Evolutionary conservation across 2,797 vertebrate genomes (phyloP).

Genomic region (Mycteria americana): DNA sequence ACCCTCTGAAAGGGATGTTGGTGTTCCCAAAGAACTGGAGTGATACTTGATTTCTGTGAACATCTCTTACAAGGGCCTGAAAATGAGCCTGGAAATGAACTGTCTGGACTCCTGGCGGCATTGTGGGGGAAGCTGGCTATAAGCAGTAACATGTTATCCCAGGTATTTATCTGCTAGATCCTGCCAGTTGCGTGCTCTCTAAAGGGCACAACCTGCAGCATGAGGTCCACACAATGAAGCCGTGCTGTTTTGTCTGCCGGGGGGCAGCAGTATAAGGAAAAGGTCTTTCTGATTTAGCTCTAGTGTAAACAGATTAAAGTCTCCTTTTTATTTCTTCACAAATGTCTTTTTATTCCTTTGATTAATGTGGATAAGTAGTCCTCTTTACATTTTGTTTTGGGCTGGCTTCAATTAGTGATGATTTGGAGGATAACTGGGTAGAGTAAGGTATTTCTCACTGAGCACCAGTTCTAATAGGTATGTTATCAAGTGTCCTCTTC

Average conservation of each 20-base stretch:
- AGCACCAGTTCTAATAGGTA: not conserved
- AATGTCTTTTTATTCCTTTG: not conserved
- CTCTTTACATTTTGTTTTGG: not conserved
- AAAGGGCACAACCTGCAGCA: not conserved
- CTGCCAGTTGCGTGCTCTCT: not conserved
- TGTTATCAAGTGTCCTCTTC: not conserved
- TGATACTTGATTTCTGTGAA: not conserved
- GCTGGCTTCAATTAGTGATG: not conserved
- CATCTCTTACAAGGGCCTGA: not conserved
- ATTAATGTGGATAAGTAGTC: not conserved
- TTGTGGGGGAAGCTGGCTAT: accelerated
- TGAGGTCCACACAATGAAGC: not conserved
- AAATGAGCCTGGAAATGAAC: not conserved
- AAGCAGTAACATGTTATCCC: not conserved
- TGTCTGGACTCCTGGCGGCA: not conserved
- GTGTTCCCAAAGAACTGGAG: not conserved
- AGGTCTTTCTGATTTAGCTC: not conserved
- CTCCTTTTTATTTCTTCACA: not conserved
- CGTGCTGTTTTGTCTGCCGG: not conserved
- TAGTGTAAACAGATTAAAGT: not conserved
- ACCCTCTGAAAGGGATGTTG: not conserved
- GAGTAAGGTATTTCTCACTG: not conserved
- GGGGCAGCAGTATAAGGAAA: not conserved
- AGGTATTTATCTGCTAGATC: not conserved
- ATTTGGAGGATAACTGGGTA: not conserved